Base-by-base conservation (phyloP, 2,113 vertebrate genomes). In the Hemicordylus capensis region DNA sequence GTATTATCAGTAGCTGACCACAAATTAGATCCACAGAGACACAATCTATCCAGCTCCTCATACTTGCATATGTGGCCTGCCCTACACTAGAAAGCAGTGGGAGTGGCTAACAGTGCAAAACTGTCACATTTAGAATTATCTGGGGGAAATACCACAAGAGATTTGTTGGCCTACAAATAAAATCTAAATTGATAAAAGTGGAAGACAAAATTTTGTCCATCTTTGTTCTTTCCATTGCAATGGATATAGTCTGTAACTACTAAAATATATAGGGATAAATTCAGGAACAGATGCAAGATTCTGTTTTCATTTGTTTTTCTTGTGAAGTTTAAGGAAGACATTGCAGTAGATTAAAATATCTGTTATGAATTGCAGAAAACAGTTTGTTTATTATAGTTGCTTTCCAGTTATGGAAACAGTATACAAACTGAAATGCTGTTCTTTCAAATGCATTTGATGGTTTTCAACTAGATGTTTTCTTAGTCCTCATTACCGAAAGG, bases 401-500 rank as follows among this genome's bases (percentile, higher is more conserved):
- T 42, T 26, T 42, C 22, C 42, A 44, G 26, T 24, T 12, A 26
- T 44, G 20, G 10, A 66, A 66, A 66, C 4, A 66, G 24, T 73
- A 15, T 74, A 61, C 85, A 2, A 44, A 64, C 31, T 34, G 63
- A 12, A 34, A 66, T 31, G 34, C 51, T 17, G 17, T n/a, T n/a
- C 59, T 61, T 66, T 66, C 63, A 6, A 54, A 54, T 54, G 12
- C 51, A 54, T 54, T 15, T 14, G 12, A 54, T 54, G 17, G 3
- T 66, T 59, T 89, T 83, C 42, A 31, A 15, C 64, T 7, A 82
- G 1, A 3, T 0, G 20, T 56, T 20, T 64, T 17, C 61, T 1
- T 48, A 42, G 64, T 84, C 17, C 64, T 88, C 75, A 66, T 48
- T 90, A 73, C 76, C n/a, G n/a, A n/a, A n/a, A n/a, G n/a, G n/a